Base-by-base conservation (phyloP, 2,113 vertebrate genomes). In the Pseudorhombus dupliciocellatus region DNA sequence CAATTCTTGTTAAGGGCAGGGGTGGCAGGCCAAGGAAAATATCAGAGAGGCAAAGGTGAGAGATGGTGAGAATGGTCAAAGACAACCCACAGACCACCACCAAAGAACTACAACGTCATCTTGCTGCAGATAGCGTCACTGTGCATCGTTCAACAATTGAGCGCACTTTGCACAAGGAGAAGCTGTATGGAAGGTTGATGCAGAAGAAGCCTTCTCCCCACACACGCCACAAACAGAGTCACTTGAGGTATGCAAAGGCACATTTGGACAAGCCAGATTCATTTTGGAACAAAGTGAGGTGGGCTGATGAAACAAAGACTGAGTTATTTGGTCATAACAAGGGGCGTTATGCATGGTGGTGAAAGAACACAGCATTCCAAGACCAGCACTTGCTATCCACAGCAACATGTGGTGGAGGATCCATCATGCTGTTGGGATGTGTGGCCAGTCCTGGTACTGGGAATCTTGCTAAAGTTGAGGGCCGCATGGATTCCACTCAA, bases 61-160 rank as follows among this genome's bases (percentile, higher is more conserved):
- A n/a, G 51, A 21, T 52, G 51, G 21, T 52, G n/a, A 52, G 51
- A 52, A 24, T 24, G 51, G 51, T 52, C 51, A 52, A 52, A 52
- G 21, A 24, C 51, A 52, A 52, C 51, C 20, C 51, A 52, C 51
- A 22, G 51, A 52, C 51, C 51, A 52, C 50, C 50, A 22, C 64
- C 61, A 64, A 4, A 64, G 61, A 64, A 24, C 44, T 31, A 16
- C 64, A 54, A 66, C 20, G 14, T 62, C 50, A 53, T 66, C n/a
- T 54, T 66, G 64, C 64, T 66, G 50, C 48, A 66, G 48, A 66
- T 66, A 50, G 64, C 54, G 64, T 54, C 64, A 66, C 28, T 54
- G 12, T 54, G 52, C 22, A 54, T 48, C 44, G 52, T 24, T 54
- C 52, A 54, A 54, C 52, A 12, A 54, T 54, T 25, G 22, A 54